Evolutionary conservation across 2,888 invertebrate species (phyloP).

Genomic region (Diarsia mendica): DNA sequence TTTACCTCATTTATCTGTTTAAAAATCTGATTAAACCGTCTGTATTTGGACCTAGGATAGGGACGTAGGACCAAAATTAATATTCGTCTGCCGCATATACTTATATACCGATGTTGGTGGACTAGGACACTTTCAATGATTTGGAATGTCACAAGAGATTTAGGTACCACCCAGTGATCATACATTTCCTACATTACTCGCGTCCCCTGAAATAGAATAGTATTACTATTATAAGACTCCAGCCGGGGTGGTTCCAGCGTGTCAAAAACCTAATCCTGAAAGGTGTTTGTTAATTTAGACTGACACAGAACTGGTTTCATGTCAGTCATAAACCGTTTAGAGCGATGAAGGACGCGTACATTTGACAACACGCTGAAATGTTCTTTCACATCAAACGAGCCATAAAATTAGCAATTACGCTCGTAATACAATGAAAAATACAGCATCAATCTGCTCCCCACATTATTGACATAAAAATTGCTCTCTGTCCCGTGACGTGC

Average conservation of each 20-base stretch:
- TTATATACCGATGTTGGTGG: constrained; percentile 17
- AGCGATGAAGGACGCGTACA: background rate
- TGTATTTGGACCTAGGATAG: background rate
- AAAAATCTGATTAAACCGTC: background rate
- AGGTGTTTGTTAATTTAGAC: constrained; percentile 14
- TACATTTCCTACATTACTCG: constrained; percentile 17
- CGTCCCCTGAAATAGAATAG: constrained; percentile 11
- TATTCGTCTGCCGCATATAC: background rate
- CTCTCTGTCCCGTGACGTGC: constrained; percentile 31
- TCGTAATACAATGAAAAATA: constrained; percentile 45
- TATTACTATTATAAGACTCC: constrained; percentile 21
- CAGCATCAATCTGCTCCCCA: constrained; percentile 22
- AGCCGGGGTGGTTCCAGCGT: too few relatives aligned
- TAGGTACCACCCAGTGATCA: constrained; percentile 22
- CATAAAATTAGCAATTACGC: constrained; percentile 27
- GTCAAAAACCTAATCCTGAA: background rate
- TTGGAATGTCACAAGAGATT: constrained; percentile 37
- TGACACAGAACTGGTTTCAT: background rate
- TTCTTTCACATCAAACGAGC: constrained; percentile 14
- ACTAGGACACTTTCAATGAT: constrained; percentile 29
- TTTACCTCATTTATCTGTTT: background rate
- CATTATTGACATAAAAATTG: constrained; percentile 63
- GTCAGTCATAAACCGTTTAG: constrained; percentile 15
- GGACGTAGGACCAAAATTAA: background rate
- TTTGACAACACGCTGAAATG: constrained; percentile 15